These are phyloP conservation scores for Rhinogobio ventralis DNA, from an alignment of 2,797 vertebrate species.

Conservation along the genomic window DNA sequence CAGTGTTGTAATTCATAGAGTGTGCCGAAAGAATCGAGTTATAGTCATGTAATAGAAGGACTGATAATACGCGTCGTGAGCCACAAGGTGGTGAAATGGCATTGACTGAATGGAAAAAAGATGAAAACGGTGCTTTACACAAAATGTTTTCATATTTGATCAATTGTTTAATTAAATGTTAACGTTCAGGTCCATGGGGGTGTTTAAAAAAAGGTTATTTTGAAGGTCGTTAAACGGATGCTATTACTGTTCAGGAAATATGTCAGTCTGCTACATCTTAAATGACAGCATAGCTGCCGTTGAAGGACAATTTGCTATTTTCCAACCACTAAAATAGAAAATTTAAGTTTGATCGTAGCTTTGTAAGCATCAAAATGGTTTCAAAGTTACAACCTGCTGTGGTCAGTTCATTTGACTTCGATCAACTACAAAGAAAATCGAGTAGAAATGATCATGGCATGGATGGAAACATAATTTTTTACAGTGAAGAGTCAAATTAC, in stretches of 20 bases:
- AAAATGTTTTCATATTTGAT: background rate
- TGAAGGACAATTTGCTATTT: background rate
- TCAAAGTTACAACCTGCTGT: background rate
- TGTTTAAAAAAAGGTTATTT: slow-evolving; percentile 75
- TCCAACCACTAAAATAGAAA: background rate
- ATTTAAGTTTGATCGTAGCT: background rate
- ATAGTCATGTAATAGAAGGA: slow-evolving; percentile 3
- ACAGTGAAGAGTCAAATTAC: background rate
- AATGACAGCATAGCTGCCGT: background rate
- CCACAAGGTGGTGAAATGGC: background rate
- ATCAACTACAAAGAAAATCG: background rate
- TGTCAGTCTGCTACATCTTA: background rate
- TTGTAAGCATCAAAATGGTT: background rate
- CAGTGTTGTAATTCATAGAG: background rate
- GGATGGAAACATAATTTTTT: background rate
- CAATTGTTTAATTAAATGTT: background rate
- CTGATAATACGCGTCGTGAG: background rate
- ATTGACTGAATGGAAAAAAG: slow-evolving; percentile 13
- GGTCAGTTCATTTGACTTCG: background rate
- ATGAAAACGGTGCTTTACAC: background rate
- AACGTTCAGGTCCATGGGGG: background rate
- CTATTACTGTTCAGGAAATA: slow-evolving; percentile 10
- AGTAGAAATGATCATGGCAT: background rate
- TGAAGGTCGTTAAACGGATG: slow-evolving; percentile 80
- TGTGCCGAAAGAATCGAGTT: background rate